Percentiles rank a stretch among this genome's conserved stretches.
Conservation (phyloP, 2,888 invertebrate genomes). For the Mactromeris polynyma region DNA sequence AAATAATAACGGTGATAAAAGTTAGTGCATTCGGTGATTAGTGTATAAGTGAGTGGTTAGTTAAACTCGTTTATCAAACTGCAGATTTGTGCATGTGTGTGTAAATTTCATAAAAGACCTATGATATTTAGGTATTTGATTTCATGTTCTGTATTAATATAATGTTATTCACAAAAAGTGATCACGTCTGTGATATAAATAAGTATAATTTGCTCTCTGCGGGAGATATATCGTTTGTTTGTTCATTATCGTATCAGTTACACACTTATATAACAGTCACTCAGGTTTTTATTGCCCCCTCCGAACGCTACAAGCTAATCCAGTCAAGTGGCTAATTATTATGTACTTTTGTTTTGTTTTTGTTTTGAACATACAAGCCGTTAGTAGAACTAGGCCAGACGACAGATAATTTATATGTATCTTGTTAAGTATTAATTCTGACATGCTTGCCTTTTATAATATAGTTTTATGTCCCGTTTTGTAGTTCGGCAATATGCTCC, state of each 20-base stretch:
- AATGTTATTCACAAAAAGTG: neutral
- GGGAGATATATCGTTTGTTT: neutral
- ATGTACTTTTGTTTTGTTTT: neutral
- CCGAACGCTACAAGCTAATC: neutral
- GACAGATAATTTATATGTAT: too few relatives aligned
- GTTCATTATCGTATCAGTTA: neutral
- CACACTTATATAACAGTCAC: neutral
- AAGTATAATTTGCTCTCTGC: neutral
- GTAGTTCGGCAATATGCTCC: too few relatives aligned
- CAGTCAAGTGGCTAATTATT: neutral
- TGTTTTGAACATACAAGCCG: too few relatives aligned
- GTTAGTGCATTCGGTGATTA: neutral
- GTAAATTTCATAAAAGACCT: neutral
- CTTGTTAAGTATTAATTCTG: too few relatives aligned
- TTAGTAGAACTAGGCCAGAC: too few relatives aligned
- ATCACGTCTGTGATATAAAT: slow-evolving; percentile 12
- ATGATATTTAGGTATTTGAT: neutral
- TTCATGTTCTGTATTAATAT: neutral
- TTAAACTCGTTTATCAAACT: too few relatives aligned
- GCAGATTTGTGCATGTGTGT: neutral
- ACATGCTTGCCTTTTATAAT: too few relatives aligned
- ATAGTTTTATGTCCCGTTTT: too few relatives aligned
- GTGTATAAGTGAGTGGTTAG: neutral
- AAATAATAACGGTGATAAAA: slow-evolving; percentile 25
- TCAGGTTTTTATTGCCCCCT: neutral